Percentiles rank a stretch among this genome's conserved stretches.
Conservation (phyloP, 2,797 vertebrate genomes). For the Rhodeus uyekii region DNA sequence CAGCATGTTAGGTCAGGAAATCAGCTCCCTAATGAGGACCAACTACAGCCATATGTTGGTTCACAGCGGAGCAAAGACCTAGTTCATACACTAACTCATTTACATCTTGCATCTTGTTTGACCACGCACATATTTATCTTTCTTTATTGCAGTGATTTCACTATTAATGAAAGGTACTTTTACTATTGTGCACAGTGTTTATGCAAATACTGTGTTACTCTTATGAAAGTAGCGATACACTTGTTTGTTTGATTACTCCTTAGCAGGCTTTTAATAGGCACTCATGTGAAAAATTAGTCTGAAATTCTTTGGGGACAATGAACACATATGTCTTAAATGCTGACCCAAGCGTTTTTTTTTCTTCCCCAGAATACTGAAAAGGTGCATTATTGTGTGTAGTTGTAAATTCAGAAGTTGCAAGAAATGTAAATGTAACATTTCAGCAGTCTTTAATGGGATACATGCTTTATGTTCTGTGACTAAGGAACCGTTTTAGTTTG, state of each 20-base stretch:
- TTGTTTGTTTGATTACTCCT: constrained; percentile 48
- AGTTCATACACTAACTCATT: not conserved
- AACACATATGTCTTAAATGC: constrained; percentile 42
- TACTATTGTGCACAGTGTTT: not conserved
- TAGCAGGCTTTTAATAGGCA: constrained; percentile 50
- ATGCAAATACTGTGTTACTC: constrained; percentile 6
- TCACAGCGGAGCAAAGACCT: constrained; percentile 46
- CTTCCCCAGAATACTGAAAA: not conserved
- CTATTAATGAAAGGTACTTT: constrained; percentile 13
- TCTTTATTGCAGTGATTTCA: not conserved
- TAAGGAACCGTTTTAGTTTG: not conserved
- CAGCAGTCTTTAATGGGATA: not conserved
- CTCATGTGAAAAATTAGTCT: constrained; percentile 47
- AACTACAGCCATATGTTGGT: constrained; percentile 57
- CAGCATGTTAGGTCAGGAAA: constrained; percentile 35
- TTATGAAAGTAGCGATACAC: constrained; percentile 6
- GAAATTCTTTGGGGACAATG: constrained; percentile 34
- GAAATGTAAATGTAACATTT: not conserved
- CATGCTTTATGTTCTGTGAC: not conserved
- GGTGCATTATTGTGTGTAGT: not conserved
- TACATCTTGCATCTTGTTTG: constrained; percentile 9
- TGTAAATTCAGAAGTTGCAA: not conserved
- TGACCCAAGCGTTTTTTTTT: constrained; percentile 18
- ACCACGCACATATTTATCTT: not conserved
- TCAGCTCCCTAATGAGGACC: constrained; percentile 39